Conservation (phyloP, 35 echinoderm and acorn worm species). For the Chiridota heheva region DNA sequence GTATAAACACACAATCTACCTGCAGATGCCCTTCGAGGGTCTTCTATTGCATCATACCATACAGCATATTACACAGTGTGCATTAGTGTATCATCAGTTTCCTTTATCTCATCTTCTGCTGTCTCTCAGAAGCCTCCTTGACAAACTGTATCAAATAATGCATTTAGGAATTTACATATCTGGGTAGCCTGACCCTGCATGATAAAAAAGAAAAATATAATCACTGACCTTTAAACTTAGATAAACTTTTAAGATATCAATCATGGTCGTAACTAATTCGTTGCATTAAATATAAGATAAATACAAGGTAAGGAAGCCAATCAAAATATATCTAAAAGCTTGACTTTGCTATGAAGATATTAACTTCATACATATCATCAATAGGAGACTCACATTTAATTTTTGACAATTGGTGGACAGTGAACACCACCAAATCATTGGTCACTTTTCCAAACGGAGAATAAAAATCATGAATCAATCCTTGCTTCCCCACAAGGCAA, state of each 20-base stretch:
- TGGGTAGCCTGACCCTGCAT: slow-evolving; percentile 60
- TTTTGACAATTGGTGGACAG: too few relatives aligned
- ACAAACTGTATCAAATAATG: slow-evolving; percentile 68
- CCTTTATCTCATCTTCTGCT: too few relatives aligned
- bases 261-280: not conserved
- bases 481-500: too few relatives aligned
- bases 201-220: slow-evolving; percentile 18
- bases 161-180: slow-evolving; percentile 54
- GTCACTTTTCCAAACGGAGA: too few relatives aligned
- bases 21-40: too few relatives aligned
- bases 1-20: too few relatives aligned
- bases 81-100: too few relatives aligned
- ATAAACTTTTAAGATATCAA: not conserved
- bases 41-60: too few relatives aligned
- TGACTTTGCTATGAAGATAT: not conserved
- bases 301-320: not conserved
- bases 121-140: too few relatives aligned
- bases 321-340: not conserved
- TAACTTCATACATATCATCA: not conserved
- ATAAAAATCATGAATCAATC: too few relatives aligned
- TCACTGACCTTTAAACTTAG: not conserved
- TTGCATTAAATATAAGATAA: not conserved
- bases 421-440: too few relatives aligned
- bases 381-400: not conserved
- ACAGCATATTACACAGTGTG: too few relatives aligned